Evolutionary conservation across 2,797 vertebrate species (phyloP), one percentile per base, ranked within the genome.

Genomic region (Pogonophryne albipinna): DNA sequence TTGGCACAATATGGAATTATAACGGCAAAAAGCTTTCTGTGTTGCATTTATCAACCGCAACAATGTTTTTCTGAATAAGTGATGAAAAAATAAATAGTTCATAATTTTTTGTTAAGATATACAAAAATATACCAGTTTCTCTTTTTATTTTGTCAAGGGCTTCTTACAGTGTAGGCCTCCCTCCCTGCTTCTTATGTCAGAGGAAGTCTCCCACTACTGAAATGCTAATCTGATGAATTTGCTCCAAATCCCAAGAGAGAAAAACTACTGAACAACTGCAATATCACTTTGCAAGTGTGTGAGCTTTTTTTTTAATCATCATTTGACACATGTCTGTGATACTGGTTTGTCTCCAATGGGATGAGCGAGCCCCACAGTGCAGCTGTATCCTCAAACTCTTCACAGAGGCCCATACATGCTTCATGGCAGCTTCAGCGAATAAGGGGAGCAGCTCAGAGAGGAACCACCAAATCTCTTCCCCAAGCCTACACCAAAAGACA

Each of bases 331-430:
- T 64, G 76, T 78, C 42, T 69, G 52, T 71, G 53, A 82, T 85
- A 67, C 62, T 56, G 76, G 61, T 80, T 59, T 79, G 75, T 71
- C 67, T 71, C 46, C 82, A 85, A 91, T 82, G 78, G 79, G 72
- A 82, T 73, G 78, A 69, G 74, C 57, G 66, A 71, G 71, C 67
- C 67, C 74, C 64, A 86, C 41, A 58, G 71, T 89, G 83, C 86
- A 86, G 72, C 83, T 86, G 83, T 77, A 60, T 85, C 78, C 55
- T 70, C 61, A 52, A 87, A 67, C 77, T 78, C 76, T 63, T 79
- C 78, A 81, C 80, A 71, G 56, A 84, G 76, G 67, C 51, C 57
- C 71, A 83, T 92, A 74, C 70, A 90, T 93, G 89, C 93, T 92
- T 92, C 82, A 92, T 87, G 65, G 59, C 51, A 79, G 27, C 27